Percentiles rank a stretch among this genome's conserved stretches.
Conservation (phyloP, 2,888 invertebrate genomes). For the Augiades crinisus region DNA sequence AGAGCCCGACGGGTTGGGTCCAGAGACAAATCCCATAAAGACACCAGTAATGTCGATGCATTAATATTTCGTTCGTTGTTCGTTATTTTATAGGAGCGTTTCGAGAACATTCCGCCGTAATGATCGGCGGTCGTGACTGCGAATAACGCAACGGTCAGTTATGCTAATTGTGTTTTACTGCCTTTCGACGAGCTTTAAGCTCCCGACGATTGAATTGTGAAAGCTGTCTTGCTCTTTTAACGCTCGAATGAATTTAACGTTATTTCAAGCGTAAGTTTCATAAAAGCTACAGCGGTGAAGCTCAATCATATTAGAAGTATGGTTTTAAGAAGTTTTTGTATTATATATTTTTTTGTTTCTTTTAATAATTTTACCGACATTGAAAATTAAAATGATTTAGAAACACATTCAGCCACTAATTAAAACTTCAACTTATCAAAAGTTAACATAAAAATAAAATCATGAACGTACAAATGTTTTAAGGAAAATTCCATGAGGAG, state of each 20-base stretch:
- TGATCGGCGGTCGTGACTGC: slow-evolving; percentile 29
- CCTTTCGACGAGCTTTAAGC: slow-evolving; percentile 7
- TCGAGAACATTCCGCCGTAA: slow-evolving; percentile 17
- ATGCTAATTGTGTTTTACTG: slow-evolving; percentile 19
- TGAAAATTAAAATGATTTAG: too few relatives aligned
- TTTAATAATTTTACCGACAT: too few relatives aligned
- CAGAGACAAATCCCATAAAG: neutral
- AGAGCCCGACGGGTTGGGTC: neutral
- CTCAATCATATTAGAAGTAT: too few relatives aligned
- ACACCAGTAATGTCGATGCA: neutral
- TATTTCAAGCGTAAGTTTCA: neutral
- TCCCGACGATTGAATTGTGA: slow-evolving; percentile 9
- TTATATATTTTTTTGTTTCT: too few relatives aligned
- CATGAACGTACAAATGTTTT: too few relatives aligned
- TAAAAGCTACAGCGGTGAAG: too few relatives aligned
- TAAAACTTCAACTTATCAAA: too few relatives aligned
- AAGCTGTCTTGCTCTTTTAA: slow-evolving; percentile 1
- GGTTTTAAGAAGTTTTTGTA: too few relatives aligned
- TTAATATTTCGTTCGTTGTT: neutral
- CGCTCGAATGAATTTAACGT: neutral
- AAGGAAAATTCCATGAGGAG: too few relatives aligned
- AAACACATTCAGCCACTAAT: too few relatives aligned
- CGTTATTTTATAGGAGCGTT: neutral
- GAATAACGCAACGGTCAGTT: slow-evolving; percentile 24
- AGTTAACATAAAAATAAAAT: too few relatives aligned